A percentile compares a stretch with the other conserved stretches of the same genome.
These are phyloP conservation scores for Cheilosia impressa DNA, from an alignment of 2,888 invertebrate species.

Conservation along the genomic window DNA sequence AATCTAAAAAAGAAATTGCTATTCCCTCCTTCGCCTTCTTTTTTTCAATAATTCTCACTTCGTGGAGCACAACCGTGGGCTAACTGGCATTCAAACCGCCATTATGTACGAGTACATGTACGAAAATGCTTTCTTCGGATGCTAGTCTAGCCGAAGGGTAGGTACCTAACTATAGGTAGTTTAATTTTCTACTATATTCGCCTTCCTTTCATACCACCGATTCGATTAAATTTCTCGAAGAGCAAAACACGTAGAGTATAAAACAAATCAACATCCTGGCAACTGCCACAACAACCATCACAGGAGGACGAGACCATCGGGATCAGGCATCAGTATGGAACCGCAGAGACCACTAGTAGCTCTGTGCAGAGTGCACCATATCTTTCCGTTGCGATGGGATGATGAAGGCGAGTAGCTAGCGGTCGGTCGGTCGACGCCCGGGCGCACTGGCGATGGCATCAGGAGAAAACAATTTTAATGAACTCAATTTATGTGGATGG, in stretches of 20 bases:
- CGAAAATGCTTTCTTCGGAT: conserved; percentile 12
- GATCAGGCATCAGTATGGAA: conserved; percentile 31
- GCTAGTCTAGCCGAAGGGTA: background rate
- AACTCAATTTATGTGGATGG: conserved; percentile 71
- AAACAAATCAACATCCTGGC: conserved; percentile 61
- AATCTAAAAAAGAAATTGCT: background rate
- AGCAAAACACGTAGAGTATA: conserved; percentile 28
- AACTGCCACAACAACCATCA: conserved; percentile 53
- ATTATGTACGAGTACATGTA: background rate
- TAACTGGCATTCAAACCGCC: background rate
- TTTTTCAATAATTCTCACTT: conserved; percentile 8
- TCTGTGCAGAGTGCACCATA: conserved; percentile 4
- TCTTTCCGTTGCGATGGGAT: background rate
- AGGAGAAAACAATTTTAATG: conserved; percentile 71
- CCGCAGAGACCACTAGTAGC: conserved; percentile 24
- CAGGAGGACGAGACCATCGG: conserved; percentile 29
- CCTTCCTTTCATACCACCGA: conserved; percentile 26
- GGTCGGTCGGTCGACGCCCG: background rate
- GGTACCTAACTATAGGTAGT: background rate
- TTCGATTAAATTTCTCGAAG: conserved; percentile 54
- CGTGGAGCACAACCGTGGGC: background rate
- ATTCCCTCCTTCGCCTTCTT: background rate
- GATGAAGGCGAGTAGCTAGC: background rate
- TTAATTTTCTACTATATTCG: conserved; percentile 28
- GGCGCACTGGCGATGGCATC: conserved; percentile 43